phyloP scores from a whole-genome alignment of 2,888 invertebrate genomes.

The Elmis aenea region DNA sequence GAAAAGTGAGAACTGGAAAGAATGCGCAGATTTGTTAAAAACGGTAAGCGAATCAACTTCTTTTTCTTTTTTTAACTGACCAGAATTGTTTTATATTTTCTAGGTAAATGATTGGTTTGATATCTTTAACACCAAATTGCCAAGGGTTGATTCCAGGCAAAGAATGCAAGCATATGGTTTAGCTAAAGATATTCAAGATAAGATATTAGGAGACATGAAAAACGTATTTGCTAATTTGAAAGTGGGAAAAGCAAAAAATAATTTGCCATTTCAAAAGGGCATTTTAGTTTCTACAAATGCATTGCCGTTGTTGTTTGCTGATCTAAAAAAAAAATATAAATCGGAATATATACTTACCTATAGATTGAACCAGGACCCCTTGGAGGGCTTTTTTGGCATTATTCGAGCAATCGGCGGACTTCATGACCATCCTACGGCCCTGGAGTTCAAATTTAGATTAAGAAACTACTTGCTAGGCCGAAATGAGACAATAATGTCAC shows the following conservation, averaged over 20 bases:
- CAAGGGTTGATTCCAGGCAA: slow-evolving; percentile 9
- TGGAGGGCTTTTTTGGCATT: slow-evolving; percentile 2
- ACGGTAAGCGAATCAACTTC: slow-evolving; percentile 1
- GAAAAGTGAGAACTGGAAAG: slow-evolving; percentile 7
- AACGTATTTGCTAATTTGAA: slow-evolving; percentile 5
- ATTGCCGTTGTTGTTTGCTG: slow-evolving; percentile 3
- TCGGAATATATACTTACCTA: slow-evolving; percentile 12
- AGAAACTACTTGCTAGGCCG: slow-evolving; percentile 21
- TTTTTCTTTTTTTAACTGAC: slow-evolving; percentile 10
- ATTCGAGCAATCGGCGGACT: slow-evolving; percentile 5
- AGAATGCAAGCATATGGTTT: slow-evolving; percentile 16
- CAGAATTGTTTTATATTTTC: too few species aligned
- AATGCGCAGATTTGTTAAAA: slow-evolving; percentile 10
- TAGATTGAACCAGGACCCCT: slow-evolving; percentile 6
- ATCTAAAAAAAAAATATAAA: slow-evolving; percentile 7
- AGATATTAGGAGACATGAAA: slow-evolving; percentile 11
- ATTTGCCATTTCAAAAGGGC: slow-evolving; percentile 20
- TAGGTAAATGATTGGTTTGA: slow-evolving; percentile 22
- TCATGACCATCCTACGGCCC: slow-evolving; percentile 21
- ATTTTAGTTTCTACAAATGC: slow-evolving; percentile 12
- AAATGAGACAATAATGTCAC: slow-evolving; percentile 10
- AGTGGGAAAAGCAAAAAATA: slow-evolving; percentile 5
- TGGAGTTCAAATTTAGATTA: slow-evolving; percentile 24
- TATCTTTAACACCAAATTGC: slow-evolving; percentile 15
- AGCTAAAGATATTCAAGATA: slow-evolving; percentile 8